Evolutionary conservation across 2,888 invertebrate genomes (phyloP), one percentile per base, ranked within the genome.

Genomic region (Chaetogeoica ovagalla): DNA sequence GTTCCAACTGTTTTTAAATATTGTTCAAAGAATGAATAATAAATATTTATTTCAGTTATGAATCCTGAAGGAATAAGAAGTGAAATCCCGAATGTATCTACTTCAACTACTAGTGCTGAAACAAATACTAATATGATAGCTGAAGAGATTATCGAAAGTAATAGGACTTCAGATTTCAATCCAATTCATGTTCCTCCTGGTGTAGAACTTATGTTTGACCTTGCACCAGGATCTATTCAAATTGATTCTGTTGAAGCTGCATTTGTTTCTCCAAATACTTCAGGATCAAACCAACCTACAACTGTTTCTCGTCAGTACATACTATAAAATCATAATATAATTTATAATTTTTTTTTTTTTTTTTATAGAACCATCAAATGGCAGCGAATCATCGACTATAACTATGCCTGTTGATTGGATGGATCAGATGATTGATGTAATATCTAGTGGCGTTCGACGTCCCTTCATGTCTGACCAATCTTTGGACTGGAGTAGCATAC

Each of bases 161-260:
- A 65, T 73, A 52, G 73, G 8, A 7, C 55, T n/a, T 2, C 30
- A 21, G 73, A 74, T 2, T 81, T 66, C 30, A 30, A 30, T 43
- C 30, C 59, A 2, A 1, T 74, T 37, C 66, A 43, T 13, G 3
- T 63, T 23, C 59, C 81, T 48, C 57, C 52, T 19, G 69, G 55
- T 55, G 87, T 90, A 81, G 89, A 90, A 83, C 89, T 91, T 82
- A 88, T 90, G 84, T 90, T 91, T 89, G 91, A 88, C 84, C 86
- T 88, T 68, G 86, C 87, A 0, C 87, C 88, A 19, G 85, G 86
- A 65, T 85, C 86, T 7, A 82, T 82, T 76, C 77, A 69, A 1
- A 86, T 88, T 43, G 87, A 87, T 83, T 86, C 87, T 70, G 85
- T 88, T 55, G 87, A 87, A 77, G 86, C 87, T 70, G 86, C 87